Evolutionary conservation across 2,888 invertebrate genomes (phyloP), one percentile per base, ranked within the genome.

Genomic region (Eupsilia transversa): DNA sequence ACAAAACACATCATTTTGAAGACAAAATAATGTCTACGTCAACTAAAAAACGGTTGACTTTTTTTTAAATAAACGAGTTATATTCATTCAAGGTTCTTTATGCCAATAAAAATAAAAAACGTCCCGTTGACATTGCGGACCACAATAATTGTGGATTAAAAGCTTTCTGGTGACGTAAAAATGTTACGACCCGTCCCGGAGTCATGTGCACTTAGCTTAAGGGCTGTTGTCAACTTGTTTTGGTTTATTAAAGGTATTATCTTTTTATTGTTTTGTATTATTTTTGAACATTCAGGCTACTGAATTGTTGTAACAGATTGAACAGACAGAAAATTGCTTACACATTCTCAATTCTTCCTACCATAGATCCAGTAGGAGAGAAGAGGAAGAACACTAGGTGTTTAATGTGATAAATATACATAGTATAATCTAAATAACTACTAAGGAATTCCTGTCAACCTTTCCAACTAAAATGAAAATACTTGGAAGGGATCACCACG

Each of bases 141-240:
- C 72, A 73, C 73, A 74, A 59, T 81, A 79, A 86, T 83, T 86
- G 87, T 72, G 79, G 80, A 83, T 87, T 87, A 86, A 84, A 83
- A 83, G 83, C 77, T 77, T 78, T 76, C 59, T 74, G 57, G 61
- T 38, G 69, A 69, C 74, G 70, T 83, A 83, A 85, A 86, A 83
- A 80, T 69, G 76, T 86, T 83, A 86, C 76, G 83, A 83, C 67
- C 79, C n/a, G 49, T 30, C 57, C 70, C n/a, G 52, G 61, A 35
- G 46, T 75, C 61, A 60, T 77, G 69, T 78, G 84, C 84, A 82
- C 82, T 82, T 79, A 80, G 64, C 71, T 72, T 69, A 56, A 56
- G 65, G 74, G 61, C 72, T 77, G 63, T 64, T 68, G 60, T 33
- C 56, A 68, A 72, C 72, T 74, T 74, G 33, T 73, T 70, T 73